Evolutionary conservation across 2,113 vertebrate species (phyloP).

Genomic region (Saguinus imperator): DNA sequence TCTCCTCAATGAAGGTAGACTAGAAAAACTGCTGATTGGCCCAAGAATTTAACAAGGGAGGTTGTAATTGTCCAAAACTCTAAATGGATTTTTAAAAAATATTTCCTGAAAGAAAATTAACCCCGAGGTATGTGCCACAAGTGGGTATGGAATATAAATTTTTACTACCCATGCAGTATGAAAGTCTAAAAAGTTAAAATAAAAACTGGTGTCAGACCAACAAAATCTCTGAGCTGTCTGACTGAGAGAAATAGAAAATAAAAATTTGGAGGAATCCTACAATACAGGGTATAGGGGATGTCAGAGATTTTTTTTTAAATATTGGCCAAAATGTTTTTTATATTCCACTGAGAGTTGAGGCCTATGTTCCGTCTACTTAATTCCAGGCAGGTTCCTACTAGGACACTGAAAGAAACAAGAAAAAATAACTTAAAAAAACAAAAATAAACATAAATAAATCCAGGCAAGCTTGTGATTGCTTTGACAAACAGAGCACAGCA

Average conservation of each 20-base stretch:
- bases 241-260: conserved; percentile 1
- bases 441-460: neutral
- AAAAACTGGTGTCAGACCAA: conserved; percentile 11
- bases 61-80: neutral
- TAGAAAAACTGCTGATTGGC: neutral
- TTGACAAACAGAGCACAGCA: neutral
- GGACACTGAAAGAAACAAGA: too few species aligned
- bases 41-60: neutral
- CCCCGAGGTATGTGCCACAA: neutral
- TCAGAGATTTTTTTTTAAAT: conserved; percentile 12
- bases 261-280: neutral
- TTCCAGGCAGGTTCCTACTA: neutral
- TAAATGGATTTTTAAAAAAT: neutral
- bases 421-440: too few species aligned
- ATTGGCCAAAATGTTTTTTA: neutral
- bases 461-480: neutral
- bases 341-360: neutral
- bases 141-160: neutral
- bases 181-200: conserved; percentile 4
- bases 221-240: neutral
- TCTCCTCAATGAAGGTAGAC: neutral
- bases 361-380: neutral
- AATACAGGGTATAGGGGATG: neutral
- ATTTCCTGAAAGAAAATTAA: conserved; percentile 29
- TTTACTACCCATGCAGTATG: neutral